phyloP scores from a whole-genome alignment of 2,797 vertebrate genomes.

The Pogoniulus pusillus region DNA sequence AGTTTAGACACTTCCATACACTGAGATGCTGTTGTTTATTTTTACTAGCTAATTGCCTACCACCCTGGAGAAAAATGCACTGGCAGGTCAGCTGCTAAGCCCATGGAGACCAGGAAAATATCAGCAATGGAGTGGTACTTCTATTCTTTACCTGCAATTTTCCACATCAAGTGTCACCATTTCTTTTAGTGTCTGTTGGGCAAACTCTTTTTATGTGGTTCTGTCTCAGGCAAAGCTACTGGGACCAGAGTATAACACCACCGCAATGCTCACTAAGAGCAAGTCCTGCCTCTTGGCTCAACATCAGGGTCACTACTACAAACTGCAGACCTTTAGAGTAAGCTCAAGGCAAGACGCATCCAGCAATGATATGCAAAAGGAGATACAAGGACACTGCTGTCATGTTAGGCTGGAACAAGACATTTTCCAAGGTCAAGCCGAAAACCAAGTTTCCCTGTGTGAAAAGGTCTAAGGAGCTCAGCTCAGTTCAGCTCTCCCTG shows the following conservation, averaged over 20 bases:
- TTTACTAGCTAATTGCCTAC: not conserved
- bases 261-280: not conserved
- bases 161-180: not conserved
- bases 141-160: not conserved
- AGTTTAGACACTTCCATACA: not conserved
- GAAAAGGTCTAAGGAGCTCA: not conserved
- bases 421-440: not conserved
- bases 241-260: not conserved
- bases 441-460: not conserved
- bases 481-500: not conserved
- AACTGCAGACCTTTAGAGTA: not conserved
- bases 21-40: not conserved
- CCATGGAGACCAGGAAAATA: not conserved
- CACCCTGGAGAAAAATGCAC: not conserved
- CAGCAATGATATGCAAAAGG: not conserved
- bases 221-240: not conserved
- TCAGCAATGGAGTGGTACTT: not conserved
- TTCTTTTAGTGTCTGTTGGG: not conserved
- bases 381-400: not conserved
- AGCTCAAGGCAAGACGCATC: not conserved
- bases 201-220: not conserved
- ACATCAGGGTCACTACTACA: not conserved
- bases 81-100: not conserved
- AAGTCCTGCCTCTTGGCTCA: not conserved
- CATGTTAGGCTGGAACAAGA: not conserved